Evolutionary conservation across 2,888 invertebrate genomes (phyloP), one percentile per base, ranked within the genome.

Genomic region (Sabellastarte sp.): DNA sequence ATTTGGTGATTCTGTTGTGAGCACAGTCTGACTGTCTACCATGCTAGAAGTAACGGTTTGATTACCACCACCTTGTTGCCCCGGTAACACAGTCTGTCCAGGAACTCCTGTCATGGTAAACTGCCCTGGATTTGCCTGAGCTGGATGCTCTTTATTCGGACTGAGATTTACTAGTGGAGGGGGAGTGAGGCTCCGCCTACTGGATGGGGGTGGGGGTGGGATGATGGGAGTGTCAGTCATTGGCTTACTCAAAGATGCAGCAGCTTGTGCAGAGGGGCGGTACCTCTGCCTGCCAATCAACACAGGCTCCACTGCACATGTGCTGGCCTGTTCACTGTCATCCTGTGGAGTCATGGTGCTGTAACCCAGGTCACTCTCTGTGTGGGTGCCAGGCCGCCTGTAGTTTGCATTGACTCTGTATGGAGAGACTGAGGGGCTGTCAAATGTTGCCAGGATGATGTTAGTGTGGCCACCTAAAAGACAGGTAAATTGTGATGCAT

Each of bases 291-390:
- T 77, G 50, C 78, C 76, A 33, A 79, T 77, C 33, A 79, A 73
- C 28, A 80, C 69, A 10, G 81, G 81, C 73, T 82, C 82, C n/a
- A 80, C 68, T n/a, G n/a, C n/a, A 65, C 81, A 81, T 55, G 80
- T 74, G 72, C 80, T 81, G 60, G 82, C 82, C 68, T 80, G 81
- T 71, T 82, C 82, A 60, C 80, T 80, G 73, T 82, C 82, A 62
- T 81, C 82, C 41, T 80, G 69, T 2, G 71, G 69, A 2, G 70
- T 70, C 69, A 71, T 71, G 4, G 71, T 68, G 63, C 71, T 71
- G 84, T 95, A 95, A 1, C 95, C 95, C 79, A 95, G 93, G 85
- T 95, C 95, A 74, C 90, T 90, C 55, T 90, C 90, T 0, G 90
- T 89, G 0, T 90, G 88, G 56, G 90, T 89, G 15, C 41, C 41